phyloP scores from a whole-genome alignment of 2,888 invertebrate species.

The Coleophora flavipennella region DNA sequence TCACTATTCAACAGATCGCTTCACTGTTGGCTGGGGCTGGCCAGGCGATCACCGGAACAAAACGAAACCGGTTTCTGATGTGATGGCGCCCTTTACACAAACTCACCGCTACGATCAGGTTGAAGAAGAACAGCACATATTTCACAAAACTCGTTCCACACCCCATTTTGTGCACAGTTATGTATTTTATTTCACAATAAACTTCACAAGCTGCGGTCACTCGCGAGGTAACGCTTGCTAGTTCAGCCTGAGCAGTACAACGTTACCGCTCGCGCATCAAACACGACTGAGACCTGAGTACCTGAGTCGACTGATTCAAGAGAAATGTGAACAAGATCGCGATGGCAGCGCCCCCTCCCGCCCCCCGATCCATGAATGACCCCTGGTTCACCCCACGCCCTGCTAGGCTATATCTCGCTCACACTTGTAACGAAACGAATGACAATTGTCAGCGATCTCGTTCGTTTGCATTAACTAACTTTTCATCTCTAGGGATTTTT shows the following conservation, averaged over 20 bases:
- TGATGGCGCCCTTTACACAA: conserved; percentile 35
- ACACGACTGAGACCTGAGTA: conserved; percentile 50
- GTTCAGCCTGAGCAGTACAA: conserved; percentile 22
- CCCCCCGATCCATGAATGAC: conserved; percentile 39
- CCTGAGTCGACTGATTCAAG: too few relatives aligned
- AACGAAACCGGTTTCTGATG: conserved; percentile 57
- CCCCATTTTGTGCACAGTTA: conserved; percentile 69
- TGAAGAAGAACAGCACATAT: conserved; percentile 86
- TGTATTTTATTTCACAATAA: conserved; percentile 41
- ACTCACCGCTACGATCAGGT: conserved; percentile 85
- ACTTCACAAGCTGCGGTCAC: conserved; percentile 48
- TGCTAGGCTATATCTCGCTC: conserved; percentile 41
- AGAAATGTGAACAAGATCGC: conserved; percentile 45
- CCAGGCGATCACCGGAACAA: conserved; percentile 44
- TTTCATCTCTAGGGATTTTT: conserved; percentile 38
- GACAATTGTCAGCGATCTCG: conserved; percentile 8
- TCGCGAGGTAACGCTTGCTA: conserved; percentile 44
- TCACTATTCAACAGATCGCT: conserved; percentile 30
- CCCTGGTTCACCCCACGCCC: conserved; percentile 53
- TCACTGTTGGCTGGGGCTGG: conserved; percentile 30
- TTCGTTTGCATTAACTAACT: conserved; percentile 25
- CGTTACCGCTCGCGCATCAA: conserved; percentile 29
- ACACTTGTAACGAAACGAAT: not conserved
- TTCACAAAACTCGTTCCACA: conserved; percentile 85
- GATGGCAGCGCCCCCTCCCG: conserved; percentile 45